phyloP scores from a whole-genome alignment of 2,797 vertebrate species.

The Cynodonichthys magdalenae region DNA sequence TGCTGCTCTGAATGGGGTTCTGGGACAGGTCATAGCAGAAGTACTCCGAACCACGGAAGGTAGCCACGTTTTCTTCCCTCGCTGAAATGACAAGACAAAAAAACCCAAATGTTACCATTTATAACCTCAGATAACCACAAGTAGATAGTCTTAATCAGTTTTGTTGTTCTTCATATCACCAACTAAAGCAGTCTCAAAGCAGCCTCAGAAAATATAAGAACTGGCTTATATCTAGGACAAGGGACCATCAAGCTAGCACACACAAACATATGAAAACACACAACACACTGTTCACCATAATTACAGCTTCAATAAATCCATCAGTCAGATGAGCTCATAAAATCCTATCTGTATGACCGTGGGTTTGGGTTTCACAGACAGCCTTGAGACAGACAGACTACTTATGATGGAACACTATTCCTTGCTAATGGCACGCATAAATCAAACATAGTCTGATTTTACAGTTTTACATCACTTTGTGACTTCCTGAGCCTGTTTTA shows the following conservation, averaged over 20 bases:
- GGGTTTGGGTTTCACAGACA: slow-evolving; percentile 64
- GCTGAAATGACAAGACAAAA: slow-evolving; percentile 73
- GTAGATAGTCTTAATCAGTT: slow-evolving; percentile 4
- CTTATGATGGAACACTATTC: slow-evolving; percentile 74
- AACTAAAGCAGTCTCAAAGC: neutral
- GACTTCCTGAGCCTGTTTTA: slow-evolving; percentile 66
- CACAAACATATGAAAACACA: slow-evolving; percentile 25
- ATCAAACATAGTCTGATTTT: slow-evolving; percentile 70
- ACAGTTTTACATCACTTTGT: slow-evolving; percentile 65
- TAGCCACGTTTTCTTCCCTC: slow-evolving; percentile 95
- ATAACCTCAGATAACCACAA: neutral
- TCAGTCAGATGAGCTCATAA: slow-evolving; percentile 66
- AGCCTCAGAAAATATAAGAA: slow-evolving; percentile 42
- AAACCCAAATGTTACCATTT: neutral
- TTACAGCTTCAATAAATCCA: slow-evolving; percentile 65
- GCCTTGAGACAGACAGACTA: slow-evolving; percentile 65
- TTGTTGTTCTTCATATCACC: neutral
- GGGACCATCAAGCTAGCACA: slow-evolving; percentile 25
- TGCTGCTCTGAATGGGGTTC: slow-evolving; percentile 99
- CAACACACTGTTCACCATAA: slow-evolving; percentile 50
- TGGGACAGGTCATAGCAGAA: slow-evolving; percentile 98
- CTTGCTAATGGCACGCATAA: slow-evolving; percentile 70
- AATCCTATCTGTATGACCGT: slow-evolving; percentile 53
- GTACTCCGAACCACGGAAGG: slow-evolving; percentile 96
- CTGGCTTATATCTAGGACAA: slow-evolving; percentile 23